Evolutionary conservation across 1,140 invertebrate genomes (phyloP).

Genomic region (Ridgeia piscesae): DNA sequence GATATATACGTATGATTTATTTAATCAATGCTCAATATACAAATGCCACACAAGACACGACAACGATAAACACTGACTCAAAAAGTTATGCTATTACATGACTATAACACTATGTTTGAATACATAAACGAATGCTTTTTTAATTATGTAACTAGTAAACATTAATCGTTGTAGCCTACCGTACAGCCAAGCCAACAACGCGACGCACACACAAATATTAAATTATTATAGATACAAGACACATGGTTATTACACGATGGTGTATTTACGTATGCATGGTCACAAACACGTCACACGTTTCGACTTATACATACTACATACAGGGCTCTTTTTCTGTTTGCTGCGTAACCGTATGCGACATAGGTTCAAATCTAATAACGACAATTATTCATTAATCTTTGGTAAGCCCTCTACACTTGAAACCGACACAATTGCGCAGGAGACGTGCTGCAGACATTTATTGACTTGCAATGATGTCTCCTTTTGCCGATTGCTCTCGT

Average conservation of each 20-base stretch:
- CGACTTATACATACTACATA: too few relatives aligned
- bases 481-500: too few relatives aligned
- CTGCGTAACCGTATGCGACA: too few relatives aligned
- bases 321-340: too few relatives aligned
- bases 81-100: background rate
- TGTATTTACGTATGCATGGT: background rate
- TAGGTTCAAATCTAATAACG: too few relatives aligned
- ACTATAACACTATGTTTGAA: background rate
- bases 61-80: background rate
- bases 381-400: too few relatives aligned
- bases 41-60: background rate
- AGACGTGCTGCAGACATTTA: too few relatives aligned
- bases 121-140: background rate
- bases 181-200: background rate
- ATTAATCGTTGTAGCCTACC: background rate
- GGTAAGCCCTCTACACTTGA: too few relatives aligned
- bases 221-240: background rate
- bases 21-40: background rate
- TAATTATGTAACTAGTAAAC: background rate
- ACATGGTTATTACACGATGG: background rate
- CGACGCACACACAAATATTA: background rate
- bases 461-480: too few relatives aligned
- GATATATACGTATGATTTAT: background rate
- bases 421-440: too few relatives aligned
- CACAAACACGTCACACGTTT: too few relatives aligned